Percentiles rank a stretch among this genome's conserved stretches.
These are phyloP conservation scores for Diplodus sargus DNA, from an alignment of 2,797 vertebrate genomes.

Conservation along the genomic window DNA sequence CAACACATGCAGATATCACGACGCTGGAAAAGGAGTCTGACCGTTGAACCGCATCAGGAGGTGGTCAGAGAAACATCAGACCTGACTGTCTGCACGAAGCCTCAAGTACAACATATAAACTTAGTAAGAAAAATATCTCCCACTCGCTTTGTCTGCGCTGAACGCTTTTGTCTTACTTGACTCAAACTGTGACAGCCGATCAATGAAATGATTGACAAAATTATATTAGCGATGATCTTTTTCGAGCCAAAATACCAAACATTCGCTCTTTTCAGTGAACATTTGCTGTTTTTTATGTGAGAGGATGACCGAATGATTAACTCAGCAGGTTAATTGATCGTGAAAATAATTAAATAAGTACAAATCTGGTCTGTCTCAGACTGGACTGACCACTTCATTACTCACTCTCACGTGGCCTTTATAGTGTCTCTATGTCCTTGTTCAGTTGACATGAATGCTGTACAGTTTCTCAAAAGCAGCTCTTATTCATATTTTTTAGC, in stretches of 20 bases:
- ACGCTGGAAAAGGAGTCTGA: constrained; percentile 12
- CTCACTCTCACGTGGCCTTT: background rate
- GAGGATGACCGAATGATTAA: too few relatives aligned
- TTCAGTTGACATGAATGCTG: background rate
- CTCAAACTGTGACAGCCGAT: background rate
- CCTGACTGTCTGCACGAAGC: background rate
- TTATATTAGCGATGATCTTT: background rate
- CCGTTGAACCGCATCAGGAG: constrained; percentile 17
- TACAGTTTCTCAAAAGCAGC: background rate
- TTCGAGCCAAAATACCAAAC: background rate
- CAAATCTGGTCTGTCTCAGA: background rate
- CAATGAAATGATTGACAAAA: background rate
- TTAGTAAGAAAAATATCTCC: background rate
- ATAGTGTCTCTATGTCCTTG: background rate
- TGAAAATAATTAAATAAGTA: background rate
- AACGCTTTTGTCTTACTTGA: background rate
- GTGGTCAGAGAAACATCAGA: background rate
- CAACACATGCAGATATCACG: constrained; percentile 34
- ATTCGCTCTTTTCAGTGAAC: background rate
- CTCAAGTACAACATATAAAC: background rate
- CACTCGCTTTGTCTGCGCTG: background rate
- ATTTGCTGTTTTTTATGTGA: background rate
- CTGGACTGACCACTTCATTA: background rate
- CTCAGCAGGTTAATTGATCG: background rate
- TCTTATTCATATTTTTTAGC: background rate